These are phyloP conservation scores for Tenualosa thibaudeaui DNA, from an alignment of 2,797 vertebrate genomes.

Conservation along the genomic window DNA sequence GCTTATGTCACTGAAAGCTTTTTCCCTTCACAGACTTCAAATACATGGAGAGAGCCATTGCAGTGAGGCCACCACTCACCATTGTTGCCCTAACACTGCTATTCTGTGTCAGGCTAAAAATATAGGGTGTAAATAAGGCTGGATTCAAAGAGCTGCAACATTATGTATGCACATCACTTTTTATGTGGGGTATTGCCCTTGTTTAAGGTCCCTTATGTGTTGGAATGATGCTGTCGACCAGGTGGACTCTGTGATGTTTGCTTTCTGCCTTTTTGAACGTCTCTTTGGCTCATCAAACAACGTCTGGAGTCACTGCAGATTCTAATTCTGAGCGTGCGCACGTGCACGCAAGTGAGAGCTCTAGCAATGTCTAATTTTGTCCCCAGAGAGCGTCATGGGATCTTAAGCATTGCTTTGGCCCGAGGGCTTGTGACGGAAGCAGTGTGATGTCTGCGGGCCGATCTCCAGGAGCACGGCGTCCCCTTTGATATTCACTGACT, in stretches of 20 bases:
- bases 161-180: not conserved
- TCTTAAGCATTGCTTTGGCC: conserved; percentile 61
- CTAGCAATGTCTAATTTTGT: conserved; percentile 58
- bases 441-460: conserved; percentile 69
- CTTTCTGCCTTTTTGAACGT: not conserved
- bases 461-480: conserved; percentile 68
- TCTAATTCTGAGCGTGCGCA: conserved; percentile 44
- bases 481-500: conserved; percentile 75
- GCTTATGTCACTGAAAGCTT: not conserved
- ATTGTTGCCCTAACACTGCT: not conserved
- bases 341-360: conserved; percentile 14
- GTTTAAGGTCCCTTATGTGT: conserved; percentile 31
- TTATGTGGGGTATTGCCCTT: not conserved
- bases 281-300: conserved; percentile 25
- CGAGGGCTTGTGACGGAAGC: conserved; percentile 66
- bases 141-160: not conserved
- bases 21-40: not conserved
- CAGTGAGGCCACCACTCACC: not conserved
- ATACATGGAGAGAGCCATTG: not conserved
- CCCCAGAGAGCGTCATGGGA: conserved; percentile 55
- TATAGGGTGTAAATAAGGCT: not conserved
- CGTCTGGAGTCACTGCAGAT: conserved; percentile 48
- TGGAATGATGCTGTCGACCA: conserved; percentile 34
- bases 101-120: not conserved
- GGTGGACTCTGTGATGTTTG: conserved; percentile 24